Evolutionary conservation across 2,113 vertebrate species (phyloP).

Genomic region (Turdus rufiventris): DNA sequence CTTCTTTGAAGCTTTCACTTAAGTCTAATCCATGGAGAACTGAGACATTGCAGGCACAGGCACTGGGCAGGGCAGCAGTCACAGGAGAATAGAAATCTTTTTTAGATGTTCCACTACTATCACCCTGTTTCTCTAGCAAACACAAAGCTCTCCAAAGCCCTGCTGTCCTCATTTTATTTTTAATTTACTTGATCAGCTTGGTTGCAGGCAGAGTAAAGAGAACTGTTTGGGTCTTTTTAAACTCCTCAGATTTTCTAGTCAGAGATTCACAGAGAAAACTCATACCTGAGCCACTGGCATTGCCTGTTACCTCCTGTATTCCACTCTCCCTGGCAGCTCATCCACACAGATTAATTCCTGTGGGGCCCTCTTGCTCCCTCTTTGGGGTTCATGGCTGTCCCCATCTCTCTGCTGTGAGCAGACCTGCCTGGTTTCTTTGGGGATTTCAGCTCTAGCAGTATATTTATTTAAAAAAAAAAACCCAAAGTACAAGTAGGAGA

Average conservation of each 20-base stretch:
- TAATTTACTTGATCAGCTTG: neutral
- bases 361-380: neutral
- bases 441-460: neutral
- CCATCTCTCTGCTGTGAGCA: neutral
- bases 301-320: neutral
- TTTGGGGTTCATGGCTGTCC: neutral
- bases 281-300: neutral
- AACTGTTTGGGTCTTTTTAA: neutral
- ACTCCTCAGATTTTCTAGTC: neutral
- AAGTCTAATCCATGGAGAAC: neutral
- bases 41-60: fast-evolving
- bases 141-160: neutral
- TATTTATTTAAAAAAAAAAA: neutral
- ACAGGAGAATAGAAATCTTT: neutral
- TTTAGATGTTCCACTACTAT: neutral
- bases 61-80: neutral
- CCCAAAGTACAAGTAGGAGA: neutral
- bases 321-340: neutral
- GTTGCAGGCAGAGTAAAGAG: neutral
- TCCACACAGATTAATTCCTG: neutral
- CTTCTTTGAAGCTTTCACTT: neutral
- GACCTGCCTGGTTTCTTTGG: neutral
- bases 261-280: neutral
- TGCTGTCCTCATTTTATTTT: neutral
- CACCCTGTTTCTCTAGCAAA: neutral